Evolutionary conservation across 1,140 invertebrate genomes (phyloP).

Genomic region (Sinonovacula constricta): DNA sequence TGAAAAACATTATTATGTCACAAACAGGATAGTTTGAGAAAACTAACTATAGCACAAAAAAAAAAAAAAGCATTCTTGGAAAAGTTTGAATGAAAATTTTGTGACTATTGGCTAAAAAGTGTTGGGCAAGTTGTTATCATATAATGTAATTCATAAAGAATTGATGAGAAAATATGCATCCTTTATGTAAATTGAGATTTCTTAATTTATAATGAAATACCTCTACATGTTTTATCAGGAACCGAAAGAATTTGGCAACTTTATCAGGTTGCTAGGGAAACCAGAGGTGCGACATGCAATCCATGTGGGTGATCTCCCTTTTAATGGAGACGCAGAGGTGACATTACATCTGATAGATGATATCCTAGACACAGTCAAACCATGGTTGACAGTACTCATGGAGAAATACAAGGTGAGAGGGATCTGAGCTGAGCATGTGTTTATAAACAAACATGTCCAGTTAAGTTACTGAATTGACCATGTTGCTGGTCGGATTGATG

Average conservation of each 20-base stretch:
- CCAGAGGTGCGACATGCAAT: slow-evolving; percentile 84
- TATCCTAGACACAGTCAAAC: slow-evolving; percentile 90
- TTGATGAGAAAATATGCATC: too few relatives aligned
- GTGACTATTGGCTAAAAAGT: too few relatives aligned
- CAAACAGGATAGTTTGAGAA: too few relatives aligned
- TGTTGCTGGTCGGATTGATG: background rate
- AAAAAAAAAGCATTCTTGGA: too few relatives aligned
- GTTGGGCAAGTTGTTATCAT: too few relatives aligned
- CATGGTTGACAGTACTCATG: slow-evolving; percentile 85
- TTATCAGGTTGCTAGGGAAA: slow-evolving; percentile 74
- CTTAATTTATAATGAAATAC: too few relatives aligned
- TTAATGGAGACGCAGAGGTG: slow-evolving; percentile 80
- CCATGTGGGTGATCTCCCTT: slow-evolving; percentile 89
- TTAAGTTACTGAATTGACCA: background rate
- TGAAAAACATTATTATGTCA: too few relatives aligned
- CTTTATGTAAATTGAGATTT: too few relatives aligned
- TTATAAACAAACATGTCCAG: background rate
- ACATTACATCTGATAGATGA: slow-evolving; percentile 86
- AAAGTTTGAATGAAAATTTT: too few relatives aligned
- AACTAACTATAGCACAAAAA: too few relatives aligned
- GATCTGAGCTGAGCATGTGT: too few relatives aligned
- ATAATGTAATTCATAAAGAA: too few relatives aligned
- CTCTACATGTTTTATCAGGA: slow-evolving; percentile 71
- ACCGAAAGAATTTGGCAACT: slow-evolving; percentile 78
- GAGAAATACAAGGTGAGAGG: slow-evolving; percentile 82